Evolutionary conservation across 2,113 vertebrate genomes (phyloP), one percentile per base, ranked within the genome.

Genomic region (Myrmecobius fasciatus): DNA sequence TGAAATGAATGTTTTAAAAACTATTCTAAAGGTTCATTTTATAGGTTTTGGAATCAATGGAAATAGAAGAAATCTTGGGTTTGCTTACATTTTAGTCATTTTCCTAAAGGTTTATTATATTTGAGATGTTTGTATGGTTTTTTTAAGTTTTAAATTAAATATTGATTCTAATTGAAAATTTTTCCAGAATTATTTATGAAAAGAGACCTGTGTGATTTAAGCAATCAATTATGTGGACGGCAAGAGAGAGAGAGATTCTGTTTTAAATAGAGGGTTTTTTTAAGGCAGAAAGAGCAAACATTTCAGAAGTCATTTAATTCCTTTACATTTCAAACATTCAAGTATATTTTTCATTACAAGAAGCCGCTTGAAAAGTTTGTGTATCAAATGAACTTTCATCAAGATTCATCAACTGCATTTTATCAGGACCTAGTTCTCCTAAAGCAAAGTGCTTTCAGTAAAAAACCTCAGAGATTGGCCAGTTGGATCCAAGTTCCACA

Each of bases 1-100:
- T 95, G 92, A 75, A n/a, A 47, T 94, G 46, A 94, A 89, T 49
- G 90, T 88, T 67, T 89, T 90, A 54, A 75, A 94, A 93, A 89
- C 5, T 4, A 91, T 51, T 31, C 36, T 91, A 51, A 90, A 36
- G 43, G 89, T 53, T 94, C 25, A 47, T 89, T 52, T 43, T 67
- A 60, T 36, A 94, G 52, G 47, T 89, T 92, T 89, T 46, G 91
- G 52, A 53, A 90, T 89, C 91, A 93, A 56, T 48, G 0, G 8
- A 89, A 67, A 67, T 92, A 31, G 60, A 75, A 93, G 92, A 51
- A 25, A 83, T 48, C 43, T 83, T 83, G 6, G 5, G 17, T 83
- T 83, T 83, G 20, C 67, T 83, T 83, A 43, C 43, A 43, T 83
- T 43, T 83, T 43, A 83, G 6, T 43, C 43, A 83, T 43, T 22